These are phyloP conservation scores for Ceyx margarethae DNA, from an alignment of 2,113 vertebrate species.

Conservation along the genomic window DNA sequence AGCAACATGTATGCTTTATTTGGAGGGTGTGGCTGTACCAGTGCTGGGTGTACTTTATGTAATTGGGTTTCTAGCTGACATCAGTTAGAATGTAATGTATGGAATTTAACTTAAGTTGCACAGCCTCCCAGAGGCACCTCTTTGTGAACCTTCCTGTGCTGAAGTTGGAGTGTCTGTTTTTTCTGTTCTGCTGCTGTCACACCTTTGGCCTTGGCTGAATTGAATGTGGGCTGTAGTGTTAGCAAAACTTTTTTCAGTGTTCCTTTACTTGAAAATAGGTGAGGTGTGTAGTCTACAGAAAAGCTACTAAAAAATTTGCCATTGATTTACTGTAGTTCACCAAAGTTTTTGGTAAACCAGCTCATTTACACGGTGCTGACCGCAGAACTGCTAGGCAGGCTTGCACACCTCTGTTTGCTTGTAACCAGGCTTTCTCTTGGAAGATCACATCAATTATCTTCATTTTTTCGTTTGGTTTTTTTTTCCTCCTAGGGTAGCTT, in stretches of 20 bases:
- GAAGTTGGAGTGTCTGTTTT: neutral
- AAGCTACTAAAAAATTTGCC: neutral
- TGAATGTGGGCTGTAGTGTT: neutral
- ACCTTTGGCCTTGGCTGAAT: neutral
- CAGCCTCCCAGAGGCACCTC: neutral
- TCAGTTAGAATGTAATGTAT: neutral
- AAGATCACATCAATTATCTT: neutral
- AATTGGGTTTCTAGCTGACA: neutral
- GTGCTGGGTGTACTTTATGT: neutral
- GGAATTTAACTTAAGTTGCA: neutral
- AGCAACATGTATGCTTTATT: neutral
- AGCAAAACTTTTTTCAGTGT: neutral
- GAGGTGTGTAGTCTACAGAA: neutral
- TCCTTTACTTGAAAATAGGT: neutral
- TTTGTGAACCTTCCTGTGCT: neutral
- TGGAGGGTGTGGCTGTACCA: neutral
- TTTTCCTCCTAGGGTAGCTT: constrained; percentile 82
- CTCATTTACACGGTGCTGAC: neutral
- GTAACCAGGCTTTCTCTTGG: neutral
- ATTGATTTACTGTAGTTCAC: neutral
- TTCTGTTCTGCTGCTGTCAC: neutral
- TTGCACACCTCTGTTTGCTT: neutral
- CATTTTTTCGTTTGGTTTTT: rapidly evolving
- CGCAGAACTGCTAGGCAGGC: neutral
- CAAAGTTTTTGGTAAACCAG: neutral